phyloP scores from a whole-genome alignment of 2,113 vertebrate genomes.

The Rhinolophus ferrumequinum region DNA sequence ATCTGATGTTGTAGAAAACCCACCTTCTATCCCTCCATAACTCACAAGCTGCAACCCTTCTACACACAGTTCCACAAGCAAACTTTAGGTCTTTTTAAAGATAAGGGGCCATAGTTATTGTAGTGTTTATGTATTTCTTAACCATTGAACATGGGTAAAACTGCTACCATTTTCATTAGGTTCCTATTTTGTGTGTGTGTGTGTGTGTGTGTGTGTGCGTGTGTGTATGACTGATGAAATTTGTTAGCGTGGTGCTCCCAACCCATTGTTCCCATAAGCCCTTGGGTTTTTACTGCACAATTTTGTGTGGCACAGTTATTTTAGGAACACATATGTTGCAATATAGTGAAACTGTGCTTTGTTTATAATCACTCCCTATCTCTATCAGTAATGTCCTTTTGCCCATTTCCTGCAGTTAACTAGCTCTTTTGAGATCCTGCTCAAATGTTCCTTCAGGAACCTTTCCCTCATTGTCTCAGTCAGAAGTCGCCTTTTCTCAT shows the following conservation, averaged over 20 bases:
- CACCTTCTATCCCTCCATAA: not conserved
- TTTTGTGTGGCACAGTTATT: not conserved
- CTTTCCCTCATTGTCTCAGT: not conserved
- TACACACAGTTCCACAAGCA: not conserved
- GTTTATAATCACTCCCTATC: not conserved
- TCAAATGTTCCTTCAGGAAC: not conserved
- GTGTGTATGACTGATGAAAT: not conserved
- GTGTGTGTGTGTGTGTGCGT: not conserved
- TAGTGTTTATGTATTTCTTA: not conserved
- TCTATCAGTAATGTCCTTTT: not conserved
- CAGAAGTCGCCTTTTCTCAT: not conserved
- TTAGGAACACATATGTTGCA: not conserved
- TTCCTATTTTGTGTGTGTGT: not conserved
- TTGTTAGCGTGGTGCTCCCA: not conserved
- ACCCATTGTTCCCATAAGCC: not conserved
- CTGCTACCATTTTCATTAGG: not conserved
- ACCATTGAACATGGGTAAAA: not conserved
- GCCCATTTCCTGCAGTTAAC: not conserved
- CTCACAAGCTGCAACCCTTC: not conserved
- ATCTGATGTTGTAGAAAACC: not conserved
- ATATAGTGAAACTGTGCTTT: not conserved
- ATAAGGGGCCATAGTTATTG: not conserved
- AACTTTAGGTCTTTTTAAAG: slow-evolving; percentile 27
- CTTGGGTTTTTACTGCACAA: not conserved
- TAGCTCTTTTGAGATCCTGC: not conserved